Base-by-base conservation (phyloP, 2,113 vertebrate genomes). In the Gobio gobio region DNA sequence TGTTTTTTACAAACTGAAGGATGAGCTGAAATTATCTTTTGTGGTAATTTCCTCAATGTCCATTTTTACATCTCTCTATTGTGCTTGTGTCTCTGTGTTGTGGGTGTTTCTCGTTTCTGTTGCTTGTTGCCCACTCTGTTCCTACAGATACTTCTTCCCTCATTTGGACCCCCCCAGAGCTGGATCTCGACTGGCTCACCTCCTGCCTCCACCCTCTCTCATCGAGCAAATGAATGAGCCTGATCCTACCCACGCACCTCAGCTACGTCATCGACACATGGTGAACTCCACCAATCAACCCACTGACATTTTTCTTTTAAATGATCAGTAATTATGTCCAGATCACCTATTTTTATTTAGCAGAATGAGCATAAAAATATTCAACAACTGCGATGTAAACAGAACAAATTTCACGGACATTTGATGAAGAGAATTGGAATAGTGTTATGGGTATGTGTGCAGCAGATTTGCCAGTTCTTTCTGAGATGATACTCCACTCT, bases 141-240 rank as follows among this genome's bases (percentile, higher is more conserved):
- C 92, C 96, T 96, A 95, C 93, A 99, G 98, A 96, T 98, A 96
- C 97, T 98, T 97, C 94, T 97, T 98, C 95, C 95, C 97, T 88
- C 95, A 96, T 94, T 92, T 97, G 96, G 97, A 98, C 91, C 94
- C 95, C 93, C 96, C 97, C 92, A 93, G 95, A 94, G 95, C 94
- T 91, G 97, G 97, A 94, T 97, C 95, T 94, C 96, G 96, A 91
- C 95, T 95, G 89, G 95, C 96, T 93, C 97, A 97, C 92, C 95
- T 98, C 92, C 97, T 97, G 93, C 96, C 96, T 92, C 96, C 96
- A 90, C 95, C 96, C 18, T 92, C 93, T 93, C 96, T 96, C 91
- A 93, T 98, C 93, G 96, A 98, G 91, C 95, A 95, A 91, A 93
- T 94, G 92, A 97, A 95, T 84, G 96, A 97, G 92, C 94, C 95